These are phyloP conservation scores for Shinisaurus crocodilurus DNA, from an alignment of 2,113 vertebrate genomes.

Conservation along the genomic window DNA sequence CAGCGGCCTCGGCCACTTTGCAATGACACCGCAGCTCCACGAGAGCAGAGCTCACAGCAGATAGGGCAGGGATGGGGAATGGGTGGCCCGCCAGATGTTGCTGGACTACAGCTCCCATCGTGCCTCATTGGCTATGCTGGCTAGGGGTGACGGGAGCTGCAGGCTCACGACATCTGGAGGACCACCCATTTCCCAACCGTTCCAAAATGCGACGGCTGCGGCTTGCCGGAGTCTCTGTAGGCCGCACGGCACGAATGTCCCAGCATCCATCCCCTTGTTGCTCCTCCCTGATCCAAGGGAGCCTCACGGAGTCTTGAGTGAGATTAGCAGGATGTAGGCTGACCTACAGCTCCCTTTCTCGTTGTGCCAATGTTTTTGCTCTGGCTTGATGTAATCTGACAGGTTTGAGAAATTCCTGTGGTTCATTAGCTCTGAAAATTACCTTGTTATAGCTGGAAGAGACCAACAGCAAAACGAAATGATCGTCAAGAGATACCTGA, in stretches of 20 bases:
- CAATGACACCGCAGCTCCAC: neutral
- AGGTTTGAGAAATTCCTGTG: constrained; percentile 99
- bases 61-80: neutral
- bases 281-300: neutral
- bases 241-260: neutral
- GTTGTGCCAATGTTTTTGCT: neutral
- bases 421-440: constrained; percentile 99
- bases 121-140: too few species aligned
- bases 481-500: constrained; percentile 95
- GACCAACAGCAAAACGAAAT: constrained; percentile 99
- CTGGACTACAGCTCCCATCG: too few species aligned
- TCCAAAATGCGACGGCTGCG: too few species aligned
- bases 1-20: neutral
- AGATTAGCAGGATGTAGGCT: neutral
- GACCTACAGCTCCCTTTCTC: neutral
- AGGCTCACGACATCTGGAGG: too few species aligned
- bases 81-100: too few species aligned
- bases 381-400: constrained; percentile 56
- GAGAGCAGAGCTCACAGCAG: neutral
- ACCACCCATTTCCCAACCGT: too few species aligned
- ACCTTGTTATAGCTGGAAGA: constrained; percentile 93
- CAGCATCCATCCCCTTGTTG: too few species aligned
- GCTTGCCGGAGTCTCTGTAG: neutral
- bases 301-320: neutral
- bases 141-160: too few species aligned